These are phyloP conservation scores for Nomada fucata DNA, from an alignment of 2,888 invertebrate species.

Conservation along the genomic window DNA sequence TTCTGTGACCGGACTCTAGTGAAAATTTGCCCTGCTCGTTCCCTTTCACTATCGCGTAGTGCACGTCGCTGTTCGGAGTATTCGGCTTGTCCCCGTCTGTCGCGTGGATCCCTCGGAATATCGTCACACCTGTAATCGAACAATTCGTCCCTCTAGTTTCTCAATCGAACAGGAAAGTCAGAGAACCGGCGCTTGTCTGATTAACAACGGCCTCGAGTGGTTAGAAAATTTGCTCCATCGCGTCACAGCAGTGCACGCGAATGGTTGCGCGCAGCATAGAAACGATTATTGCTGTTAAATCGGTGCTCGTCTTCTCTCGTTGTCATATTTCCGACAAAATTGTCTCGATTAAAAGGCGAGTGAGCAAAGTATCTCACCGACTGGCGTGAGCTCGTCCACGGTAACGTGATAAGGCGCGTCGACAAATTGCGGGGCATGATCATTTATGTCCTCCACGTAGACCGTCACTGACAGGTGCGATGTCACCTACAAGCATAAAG, in stretches of 20 bases:
- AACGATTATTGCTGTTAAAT: background rate
- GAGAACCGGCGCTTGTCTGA: too few relatives aligned
- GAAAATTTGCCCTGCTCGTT: slow-evolving; percentile 91
- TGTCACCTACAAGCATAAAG: slow-evolving; percentile 87
- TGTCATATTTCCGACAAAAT: too few relatives aligned
- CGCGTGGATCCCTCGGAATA: slow-evolving; percentile 92
- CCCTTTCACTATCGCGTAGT: slow-evolving; percentile 90
- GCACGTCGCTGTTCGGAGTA: slow-evolving; percentile 94
- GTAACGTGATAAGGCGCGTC: slow-evolving; percentile 92
- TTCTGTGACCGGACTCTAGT: slow-evolving; percentile 92
- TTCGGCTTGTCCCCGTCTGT: slow-evolving; percentile 94
- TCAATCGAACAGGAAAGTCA: background rate
- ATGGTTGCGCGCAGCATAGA: background rate
- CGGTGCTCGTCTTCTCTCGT: too few relatives aligned
- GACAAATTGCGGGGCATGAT: slow-evolving; percentile 91
- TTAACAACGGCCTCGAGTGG: background rate
- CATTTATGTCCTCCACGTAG: slow-evolving; percentile 95
- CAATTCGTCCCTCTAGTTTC: slow-evolving; percentile 7
- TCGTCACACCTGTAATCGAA: slow-evolving; percentile 88
- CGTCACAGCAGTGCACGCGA: too few relatives aligned
- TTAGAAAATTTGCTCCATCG: too few relatives aligned
- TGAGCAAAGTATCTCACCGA: slow-evolving; percentile 84
- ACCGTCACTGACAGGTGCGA: slow-evolving; percentile 93
- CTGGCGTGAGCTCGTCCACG: slow-evolving; percentile 92
- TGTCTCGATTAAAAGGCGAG: background rate